Evolutionary conservation across 2,113 vertebrate species (phyloP), one percentile per base, ranked within the genome.

Genomic region (Aplodontia rufa): DNA sequence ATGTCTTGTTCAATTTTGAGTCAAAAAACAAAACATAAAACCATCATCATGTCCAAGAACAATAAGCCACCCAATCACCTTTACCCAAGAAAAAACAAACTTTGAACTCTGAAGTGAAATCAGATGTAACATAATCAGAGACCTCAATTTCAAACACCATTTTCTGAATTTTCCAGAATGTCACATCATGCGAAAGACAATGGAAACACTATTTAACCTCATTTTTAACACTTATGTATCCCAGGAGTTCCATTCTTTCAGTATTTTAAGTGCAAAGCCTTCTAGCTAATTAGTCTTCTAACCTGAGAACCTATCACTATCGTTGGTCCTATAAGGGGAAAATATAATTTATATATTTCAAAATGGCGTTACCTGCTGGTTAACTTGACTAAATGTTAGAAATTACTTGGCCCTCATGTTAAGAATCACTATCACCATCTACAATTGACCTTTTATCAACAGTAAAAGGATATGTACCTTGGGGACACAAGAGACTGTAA

Each of bases 51-150:
- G 22, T 85, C 58, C 30, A 72, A 89, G 62, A 81, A 45, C 11
- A 80, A 35, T 5, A 32, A 80, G 19, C 7, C 78, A 87, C 3
- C 55, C 35, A 83, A 89, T 53, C 26, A 75, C 26, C 45, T 35
- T 28, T 35, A 55, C 30, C 7, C 24, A 83, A 64, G 66, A 82
- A 81, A 94, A 80, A 12, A 24, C 35, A 76, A 87, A 42, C 26
- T 92, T 62, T 68, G 66, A 90, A 16, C 49, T 92, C 40, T 69
- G 14, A 90, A 68, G 45, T 86, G 28, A 86, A 95, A 82, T n/a
- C 0, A 4, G 37, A 62, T 28, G 1, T 68, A 83, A 68, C 11
- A 64, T 51, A 86, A 81, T 30, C 71, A 76, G 91, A 37, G 55
- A 20, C 40, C 30, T 64, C 42, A 49, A 60, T 58, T 53, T 91